These are phyloP conservation scores for Arenaria interpres DNA, from an alignment of 2,113 vertebrate genomes.

Conservation along the genomic window DNA sequence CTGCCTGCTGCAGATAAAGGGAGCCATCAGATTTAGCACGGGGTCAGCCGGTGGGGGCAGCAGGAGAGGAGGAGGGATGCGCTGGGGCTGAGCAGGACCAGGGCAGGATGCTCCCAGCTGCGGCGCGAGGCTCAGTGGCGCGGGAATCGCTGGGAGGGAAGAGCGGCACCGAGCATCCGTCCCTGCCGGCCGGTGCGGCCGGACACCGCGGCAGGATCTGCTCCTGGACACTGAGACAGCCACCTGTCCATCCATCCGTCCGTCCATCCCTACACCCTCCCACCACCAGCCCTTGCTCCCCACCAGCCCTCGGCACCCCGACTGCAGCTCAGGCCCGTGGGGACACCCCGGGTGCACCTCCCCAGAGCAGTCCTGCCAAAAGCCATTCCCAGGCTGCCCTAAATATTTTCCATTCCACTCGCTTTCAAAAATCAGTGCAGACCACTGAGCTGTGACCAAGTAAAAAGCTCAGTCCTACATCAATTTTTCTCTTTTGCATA, in stretches of 20 bases:
- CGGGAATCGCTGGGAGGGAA: not conserved
- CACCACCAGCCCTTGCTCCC: not conserved
- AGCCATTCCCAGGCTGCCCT: not conserved
- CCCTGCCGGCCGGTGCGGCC: accelerated
- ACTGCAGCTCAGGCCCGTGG: accelerated
- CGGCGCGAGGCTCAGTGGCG: accelerated
- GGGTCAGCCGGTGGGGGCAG: not conserved
- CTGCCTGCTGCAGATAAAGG: not conserved
- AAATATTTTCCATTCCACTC: accelerated
- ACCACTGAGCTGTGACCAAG: not conserved
- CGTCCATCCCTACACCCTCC: not conserved
- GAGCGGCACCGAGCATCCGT: too few relatives aligned
- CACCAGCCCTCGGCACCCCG: accelerated
- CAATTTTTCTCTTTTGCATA: not conserved
- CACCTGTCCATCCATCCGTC: accelerated
- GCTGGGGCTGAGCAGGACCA: not conserved
- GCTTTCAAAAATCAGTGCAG: not conserved
- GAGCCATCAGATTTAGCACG: not conserved
- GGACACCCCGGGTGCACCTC: not conserved
- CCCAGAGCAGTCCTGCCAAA: not conserved
- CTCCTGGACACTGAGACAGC: accelerated
- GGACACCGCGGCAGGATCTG: not conserved
- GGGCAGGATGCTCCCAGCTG: too few relatives aligned
- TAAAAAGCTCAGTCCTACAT: not conserved
- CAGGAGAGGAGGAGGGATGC: not conserved